Evolutionary conservation across 2,113 vertebrate species (phyloP).

Genomic region (Oreotragus oreotragus): DNA sequence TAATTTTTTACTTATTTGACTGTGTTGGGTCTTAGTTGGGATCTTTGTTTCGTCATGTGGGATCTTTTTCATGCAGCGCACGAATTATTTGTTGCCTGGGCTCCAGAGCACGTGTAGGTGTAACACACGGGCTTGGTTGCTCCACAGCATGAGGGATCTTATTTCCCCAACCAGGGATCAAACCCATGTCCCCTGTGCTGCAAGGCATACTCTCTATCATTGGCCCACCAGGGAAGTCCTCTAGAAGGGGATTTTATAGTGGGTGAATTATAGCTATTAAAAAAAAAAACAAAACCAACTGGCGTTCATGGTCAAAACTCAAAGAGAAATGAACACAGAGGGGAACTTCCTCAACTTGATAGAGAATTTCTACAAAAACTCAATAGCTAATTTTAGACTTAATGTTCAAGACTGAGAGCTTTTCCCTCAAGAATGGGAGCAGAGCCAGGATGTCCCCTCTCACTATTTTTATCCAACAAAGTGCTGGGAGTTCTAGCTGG

Average conservation of each 20-base stretch:
- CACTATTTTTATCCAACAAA: too few species aligned
- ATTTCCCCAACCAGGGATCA: background rate
- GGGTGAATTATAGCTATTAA: background rate
- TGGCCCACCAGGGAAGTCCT: background rate
- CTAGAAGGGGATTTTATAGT: background rate
- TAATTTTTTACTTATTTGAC: background rate
- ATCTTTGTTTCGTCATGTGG: background rate
- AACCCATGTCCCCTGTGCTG: background rate
- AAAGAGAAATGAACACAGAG: background rate
- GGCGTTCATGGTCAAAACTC: background rate
- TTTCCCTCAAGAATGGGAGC: background rate
- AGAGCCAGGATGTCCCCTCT: background rate
- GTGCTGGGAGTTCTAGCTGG: background rate
- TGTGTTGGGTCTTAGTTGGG: background rate
- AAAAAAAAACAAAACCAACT: background rate
- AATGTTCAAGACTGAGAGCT: background rate
- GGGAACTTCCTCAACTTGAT: background rate
- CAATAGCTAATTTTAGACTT: background rate
- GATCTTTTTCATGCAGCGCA: background rate
- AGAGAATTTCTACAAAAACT: background rate
- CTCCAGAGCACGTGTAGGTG: background rate
- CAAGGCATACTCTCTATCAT: background rate
- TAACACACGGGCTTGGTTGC: background rate
- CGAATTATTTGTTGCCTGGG: background rate
- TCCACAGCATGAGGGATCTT: background rate